Evolutionary conservation across 2,113 vertebrate genomes (phyloP).

Genomic region (Ancistrus triradiatus): DNA sequence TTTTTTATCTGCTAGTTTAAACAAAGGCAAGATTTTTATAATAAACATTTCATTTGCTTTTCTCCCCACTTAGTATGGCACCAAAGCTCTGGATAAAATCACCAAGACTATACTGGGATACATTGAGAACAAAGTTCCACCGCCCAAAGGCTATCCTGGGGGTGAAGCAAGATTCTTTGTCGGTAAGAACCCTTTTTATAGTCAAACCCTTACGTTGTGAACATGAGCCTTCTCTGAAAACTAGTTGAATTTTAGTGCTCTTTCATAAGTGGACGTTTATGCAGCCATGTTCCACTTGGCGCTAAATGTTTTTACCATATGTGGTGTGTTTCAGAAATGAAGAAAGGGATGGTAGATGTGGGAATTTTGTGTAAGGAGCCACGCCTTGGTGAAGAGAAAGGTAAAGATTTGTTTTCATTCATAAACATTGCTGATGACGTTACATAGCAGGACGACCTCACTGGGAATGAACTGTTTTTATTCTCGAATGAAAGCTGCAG

Average conservation of each 20-base stretch:
- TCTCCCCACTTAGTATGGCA: slow-evolving; percentile 85
- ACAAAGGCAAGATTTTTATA: no score
- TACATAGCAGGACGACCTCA: no score
- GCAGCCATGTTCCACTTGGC: no score
- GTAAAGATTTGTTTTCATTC: slow-evolving; percentile 55
- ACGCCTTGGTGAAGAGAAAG: slow-evolving; percentile 83
- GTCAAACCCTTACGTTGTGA: not conserved
- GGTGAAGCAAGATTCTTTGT: slow-evolving; percentile 80
- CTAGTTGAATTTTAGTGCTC: not conserved
- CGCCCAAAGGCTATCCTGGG: slow-evolving; percentile 80
- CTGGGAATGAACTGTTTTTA: no score
- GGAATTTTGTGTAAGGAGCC: slow-evolving; percentile 85
- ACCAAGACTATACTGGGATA: slow-evolving; percentile 86
- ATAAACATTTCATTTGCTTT: no score
- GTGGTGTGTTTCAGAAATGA: slow-evolving; percentile 79
- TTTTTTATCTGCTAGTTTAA: no score
- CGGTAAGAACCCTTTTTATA: slow-evolving; percentile 59
- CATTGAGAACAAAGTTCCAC: slow-evolving; percentile 83
- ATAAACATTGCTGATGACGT: not conserved
- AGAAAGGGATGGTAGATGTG: slow-evolving; percentile 85
- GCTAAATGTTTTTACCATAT: not conserved
- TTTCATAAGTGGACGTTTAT: slow-evolving; percentile 1
- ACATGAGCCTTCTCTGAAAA: not conserved
- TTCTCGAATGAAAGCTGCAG: no score
- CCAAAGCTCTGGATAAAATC: slow-evolving; percentile 86